These are phyloP conservation scores for Listrodromus nycthemerus DNA, from an alignment of 2,888 invertebrate species.

Conservation along the genomic window DNA sequence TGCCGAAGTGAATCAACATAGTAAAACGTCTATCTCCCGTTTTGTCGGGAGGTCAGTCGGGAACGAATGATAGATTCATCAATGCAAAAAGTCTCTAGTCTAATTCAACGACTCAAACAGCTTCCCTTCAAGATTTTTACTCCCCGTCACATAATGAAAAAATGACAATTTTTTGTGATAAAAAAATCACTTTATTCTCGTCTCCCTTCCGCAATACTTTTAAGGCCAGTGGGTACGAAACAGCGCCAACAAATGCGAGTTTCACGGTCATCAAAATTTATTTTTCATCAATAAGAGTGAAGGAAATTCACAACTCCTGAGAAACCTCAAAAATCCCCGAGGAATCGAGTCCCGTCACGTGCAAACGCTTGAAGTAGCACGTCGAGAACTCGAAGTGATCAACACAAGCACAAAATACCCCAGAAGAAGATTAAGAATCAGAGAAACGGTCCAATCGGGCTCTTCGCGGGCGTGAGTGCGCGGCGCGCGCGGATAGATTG, in stretches of 20 bases:
- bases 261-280: neutral
- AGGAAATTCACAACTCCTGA: conserved; percentile 61
- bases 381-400: conserved; percentile 20
- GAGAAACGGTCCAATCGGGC: conserved; percentile 63
- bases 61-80: no score
- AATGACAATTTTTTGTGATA: no score
- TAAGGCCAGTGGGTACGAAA: neutral
- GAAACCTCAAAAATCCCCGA: conserved; percentile 24
- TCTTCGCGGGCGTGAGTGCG: conserved; percentile 39
- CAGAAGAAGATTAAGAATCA: conserved; percentile 49
- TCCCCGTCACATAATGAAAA: no score
- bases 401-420: neutral
- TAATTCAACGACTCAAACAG: no score
- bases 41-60: no score
- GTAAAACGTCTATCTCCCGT: no score
- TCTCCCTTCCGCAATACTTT: neutral
- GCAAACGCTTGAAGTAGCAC: conserved; percentile 44
- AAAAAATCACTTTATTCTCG: no score
- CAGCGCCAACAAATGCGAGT: neutral
- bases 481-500: conserved; percentile 47
- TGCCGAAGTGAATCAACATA: no score
- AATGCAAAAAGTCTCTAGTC: no score
- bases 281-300: conserved; percentile 21
- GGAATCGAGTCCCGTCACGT: conserved; percentile 53
- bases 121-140: no score